Evolutionary conservation across 2,888 invertebrate species (phyloP).

Genomic region (Corbicula japonica): DNA sequence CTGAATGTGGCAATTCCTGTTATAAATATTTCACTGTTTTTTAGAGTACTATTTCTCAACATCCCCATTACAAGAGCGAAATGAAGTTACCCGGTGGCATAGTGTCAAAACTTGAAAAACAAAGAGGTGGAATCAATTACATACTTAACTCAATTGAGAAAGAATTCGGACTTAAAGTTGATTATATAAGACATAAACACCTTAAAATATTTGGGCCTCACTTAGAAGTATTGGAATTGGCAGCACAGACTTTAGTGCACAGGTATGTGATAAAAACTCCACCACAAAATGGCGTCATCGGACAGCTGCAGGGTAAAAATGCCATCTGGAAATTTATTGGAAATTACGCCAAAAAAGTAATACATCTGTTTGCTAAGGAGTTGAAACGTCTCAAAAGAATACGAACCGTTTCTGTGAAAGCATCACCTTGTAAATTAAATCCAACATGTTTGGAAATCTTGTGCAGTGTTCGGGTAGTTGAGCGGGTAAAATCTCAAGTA

Average conservation of each 20-base stretch:
- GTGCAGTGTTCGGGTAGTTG: constrained; percentile 51
- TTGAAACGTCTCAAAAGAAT: constrained; percentile 36
- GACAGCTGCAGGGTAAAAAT: constrained; percentile 57
- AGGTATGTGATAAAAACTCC: constrained; percentile 49
- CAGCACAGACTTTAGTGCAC: constrained; percentile 55
- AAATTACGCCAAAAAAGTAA: constrained; percentile 61
- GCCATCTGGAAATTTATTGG: constrained; percentile 62
- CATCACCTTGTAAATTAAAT: constrained; percentile 44
- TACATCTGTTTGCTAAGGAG: constrained; percentile 54
- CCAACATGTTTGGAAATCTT: constrained; percentile 54
- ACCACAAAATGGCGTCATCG: constrained; percentile 51
- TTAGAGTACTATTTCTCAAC: constrained; percentile 18
- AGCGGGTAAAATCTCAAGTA: constrained; percentile 49
- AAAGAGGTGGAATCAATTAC: constrained; percentile 48
- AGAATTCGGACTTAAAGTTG: constrained; percentile 60
- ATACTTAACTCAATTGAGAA: constrained; percentile 47
- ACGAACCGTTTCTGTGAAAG: constrained; percentile 53
- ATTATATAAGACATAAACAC: constrained; percentile 88
- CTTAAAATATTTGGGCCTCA: constrained; percentile 87
- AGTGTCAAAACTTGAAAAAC: constrained; percentile 53
- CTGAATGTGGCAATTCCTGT: no score
- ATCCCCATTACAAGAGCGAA: constrained; percentile 45
- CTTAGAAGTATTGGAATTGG: constrained; percentile 55
- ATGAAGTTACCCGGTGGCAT: constrained; percentile 54
- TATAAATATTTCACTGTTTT: background rate